A percentile compares a stretch with the other conserved stretches of the same genome.
phyloP scores from a whole-genome alignment of 2,113 vertebrate genomes.

The Zosterops hypoxanthus region DNA sequence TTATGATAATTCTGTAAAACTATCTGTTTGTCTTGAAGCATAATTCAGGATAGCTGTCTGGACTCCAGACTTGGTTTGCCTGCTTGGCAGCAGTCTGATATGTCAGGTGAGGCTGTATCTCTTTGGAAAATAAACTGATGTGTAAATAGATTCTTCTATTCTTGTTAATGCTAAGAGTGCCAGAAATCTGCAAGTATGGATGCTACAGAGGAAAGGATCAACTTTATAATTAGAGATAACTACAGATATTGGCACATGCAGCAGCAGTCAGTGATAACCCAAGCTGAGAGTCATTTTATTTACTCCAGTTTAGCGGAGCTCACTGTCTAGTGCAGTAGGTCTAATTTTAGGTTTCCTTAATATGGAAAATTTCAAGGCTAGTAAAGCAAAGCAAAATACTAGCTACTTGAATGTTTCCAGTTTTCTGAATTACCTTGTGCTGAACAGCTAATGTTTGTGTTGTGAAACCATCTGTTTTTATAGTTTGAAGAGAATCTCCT shows the following conservation, averaged over 20 bases:
- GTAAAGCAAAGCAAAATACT: neutral
- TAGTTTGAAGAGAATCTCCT: constrained; percentile 27
- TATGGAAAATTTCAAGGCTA: neutral
- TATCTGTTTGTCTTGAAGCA: neutral
- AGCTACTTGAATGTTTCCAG: constrained; percentile 20
- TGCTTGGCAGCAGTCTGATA: neutral
- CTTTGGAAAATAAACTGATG: neutral
- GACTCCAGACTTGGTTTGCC: neutral
- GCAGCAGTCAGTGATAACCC: neutral
- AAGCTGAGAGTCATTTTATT: neutral
- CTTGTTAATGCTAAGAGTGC: neutral
- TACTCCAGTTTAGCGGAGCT: neutral
- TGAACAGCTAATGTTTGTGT: constrained; percentile 51
- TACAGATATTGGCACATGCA: neutral
- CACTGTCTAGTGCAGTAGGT: neutral
- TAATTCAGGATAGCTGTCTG: neutral
- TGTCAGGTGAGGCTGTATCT: neutral
- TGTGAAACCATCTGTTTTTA: constrained; percentile 52
- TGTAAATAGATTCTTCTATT: neutral
- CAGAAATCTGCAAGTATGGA: neutral
- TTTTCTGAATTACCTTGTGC: constrained; percentile 59
- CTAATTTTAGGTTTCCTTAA: constrained; percentile 10
- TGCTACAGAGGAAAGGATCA: neutral
- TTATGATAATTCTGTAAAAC: neutral
- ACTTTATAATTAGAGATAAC: neutral